Conservation (phyloP, 2,113 vertebrate species). For the Scomber japonicus region DNA sequence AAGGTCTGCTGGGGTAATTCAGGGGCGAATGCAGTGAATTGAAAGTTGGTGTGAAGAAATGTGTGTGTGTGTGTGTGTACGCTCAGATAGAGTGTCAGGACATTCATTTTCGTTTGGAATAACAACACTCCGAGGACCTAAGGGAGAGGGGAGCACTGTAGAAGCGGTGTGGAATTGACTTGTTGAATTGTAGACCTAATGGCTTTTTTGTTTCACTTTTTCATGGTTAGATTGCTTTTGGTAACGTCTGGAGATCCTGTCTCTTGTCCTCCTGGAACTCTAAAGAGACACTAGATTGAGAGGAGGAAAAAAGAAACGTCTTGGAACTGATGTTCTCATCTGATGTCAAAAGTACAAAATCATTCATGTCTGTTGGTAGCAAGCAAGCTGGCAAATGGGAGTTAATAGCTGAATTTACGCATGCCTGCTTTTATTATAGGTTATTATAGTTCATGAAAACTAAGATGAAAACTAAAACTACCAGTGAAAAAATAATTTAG, state of each 20-base stretch:
- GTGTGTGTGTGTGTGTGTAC: neutral
- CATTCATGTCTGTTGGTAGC: slow-evolving; percentile 18
- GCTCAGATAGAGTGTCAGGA: neutral
- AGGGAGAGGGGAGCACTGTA: slow-evolving; percentile 18
- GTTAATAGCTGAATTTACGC: neutral
- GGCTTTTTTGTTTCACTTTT: slow-evolving; percentile 8
- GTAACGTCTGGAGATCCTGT: slow-evolving; percentile 41
- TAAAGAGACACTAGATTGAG: slow-evolving; percentile 29
- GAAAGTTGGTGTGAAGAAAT: neutral
- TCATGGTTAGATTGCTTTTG: slow-evolving; percentile 48
- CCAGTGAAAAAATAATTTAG: no score
- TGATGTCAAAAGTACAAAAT: slow-evolving; percentile 14
- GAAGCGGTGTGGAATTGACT: slow-evolving; percentile 41
- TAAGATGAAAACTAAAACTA: no score
- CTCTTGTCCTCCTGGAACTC: slow-evolving; percentile 27
- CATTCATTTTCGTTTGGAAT: slow-evolving; percentile 68
- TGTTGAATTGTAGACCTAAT: slow-evolving; percentile 48
- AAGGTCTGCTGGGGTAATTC: slow-evolving; percentile 35
- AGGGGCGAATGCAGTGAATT: slow-evolving; percentile 36
- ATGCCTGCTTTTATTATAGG: neutral
- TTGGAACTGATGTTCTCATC: slow-evolving; percentile 27
- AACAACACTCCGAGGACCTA: slow-evolving; percentile 37
- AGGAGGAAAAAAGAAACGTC: neutral
- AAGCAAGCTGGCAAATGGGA: slow-evolving; percentile 32
- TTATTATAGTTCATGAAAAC: no score